Base-by-base conservation (phyloP, 2,888 invertebrate genomes). In the Synanthedon andrenaeformis region DNA sequence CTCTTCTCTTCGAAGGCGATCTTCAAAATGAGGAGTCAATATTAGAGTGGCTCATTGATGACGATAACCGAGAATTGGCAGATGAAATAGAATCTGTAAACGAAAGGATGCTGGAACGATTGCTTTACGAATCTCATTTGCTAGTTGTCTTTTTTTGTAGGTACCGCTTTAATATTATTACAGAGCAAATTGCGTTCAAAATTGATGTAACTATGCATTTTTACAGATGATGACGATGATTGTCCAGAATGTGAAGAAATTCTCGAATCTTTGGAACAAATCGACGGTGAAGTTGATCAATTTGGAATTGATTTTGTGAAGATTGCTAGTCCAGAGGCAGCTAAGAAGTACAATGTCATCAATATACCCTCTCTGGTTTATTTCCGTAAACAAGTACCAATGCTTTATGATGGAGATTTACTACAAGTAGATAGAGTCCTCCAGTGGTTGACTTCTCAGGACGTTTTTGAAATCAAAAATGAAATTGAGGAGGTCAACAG, bases 401-500 rank as follows among this genome's bases (percentile, higher is more conserved):
- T 96, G 78, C 88, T 95, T 4, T 97, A 96, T 72, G 97, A 97
- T 65, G 96, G 97, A 4, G 97, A 97, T 72, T 82, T 97, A 42
- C 92, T 92, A 59, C 96, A 97, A 76, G 94, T 94, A 42, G 96
- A 96, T 53, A 92, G 92, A 72, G 91, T 97, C 19, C 85, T 97
- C 4, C 91, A 93, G 58, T 97, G 97, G 97, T 82, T 97, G 49
- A 97, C 97, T 28, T 96, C 96, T 51, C 96, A 97, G 72, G 97
- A 97, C 74, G 95, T 96, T 53, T 96, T 97, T 82, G 96, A 97
- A 82, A 93, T 97, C 53, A 96, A 96, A 88, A 97, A 96, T 72
- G 97, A 97, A 90, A 98, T 98, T 70, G 97, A 97, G 77, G 97
- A 98, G 76, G 98, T 98, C 8, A 97, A 98, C 79, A 92, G 95